A percentile compares a stretch with the other conserved stretches of the same genome.
Evolutionary conservation across 23 tunicate species (phyloP).

Genomic region (Styela plicata): DNA sequence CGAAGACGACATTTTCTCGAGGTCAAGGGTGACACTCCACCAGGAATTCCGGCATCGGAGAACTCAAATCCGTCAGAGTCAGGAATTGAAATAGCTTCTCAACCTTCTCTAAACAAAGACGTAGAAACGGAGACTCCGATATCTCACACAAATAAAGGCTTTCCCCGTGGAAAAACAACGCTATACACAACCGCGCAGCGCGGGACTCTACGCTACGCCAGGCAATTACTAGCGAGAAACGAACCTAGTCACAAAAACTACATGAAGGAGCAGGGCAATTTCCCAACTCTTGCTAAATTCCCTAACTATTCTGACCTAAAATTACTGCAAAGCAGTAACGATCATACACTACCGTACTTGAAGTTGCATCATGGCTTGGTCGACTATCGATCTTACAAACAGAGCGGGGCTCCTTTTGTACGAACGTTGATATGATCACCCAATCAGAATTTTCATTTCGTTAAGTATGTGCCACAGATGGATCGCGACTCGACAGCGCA

Average conservation of each 20-base stretch:
- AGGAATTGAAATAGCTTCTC: background rate
- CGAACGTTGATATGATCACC: constrained; percentile 1
- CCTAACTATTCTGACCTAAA: background rate
- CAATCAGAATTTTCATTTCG: no score
- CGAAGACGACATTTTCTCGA: background rate
- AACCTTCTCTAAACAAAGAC: background rate
- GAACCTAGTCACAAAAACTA: background rate
- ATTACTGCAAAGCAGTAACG: background rate
- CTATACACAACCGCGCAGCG: constrained; percentile 11
- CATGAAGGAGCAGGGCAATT: background rate
- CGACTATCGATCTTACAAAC: constrained; percentile 8
- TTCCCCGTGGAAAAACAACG: background rate
- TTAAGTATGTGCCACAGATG: no score
- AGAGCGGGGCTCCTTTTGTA: constrained; percentile 5
- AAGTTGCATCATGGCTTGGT: background rate
- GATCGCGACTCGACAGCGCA: no score
- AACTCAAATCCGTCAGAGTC: background rate
- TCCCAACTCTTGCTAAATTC: background rate
- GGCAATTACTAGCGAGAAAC: background rate
- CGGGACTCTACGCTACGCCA: background rate
- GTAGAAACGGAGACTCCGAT: background rate
- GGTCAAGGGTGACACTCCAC: constrained; percentile 20
- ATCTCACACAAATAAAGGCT: background rate
- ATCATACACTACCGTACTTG: background rate
- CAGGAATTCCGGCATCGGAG: background rate